These are phyloP conservation scores for Scalopus aquaticus DNA, from an alignment of 2,113 vertebrate genomes.

Conservation along the genomic window DNA sequence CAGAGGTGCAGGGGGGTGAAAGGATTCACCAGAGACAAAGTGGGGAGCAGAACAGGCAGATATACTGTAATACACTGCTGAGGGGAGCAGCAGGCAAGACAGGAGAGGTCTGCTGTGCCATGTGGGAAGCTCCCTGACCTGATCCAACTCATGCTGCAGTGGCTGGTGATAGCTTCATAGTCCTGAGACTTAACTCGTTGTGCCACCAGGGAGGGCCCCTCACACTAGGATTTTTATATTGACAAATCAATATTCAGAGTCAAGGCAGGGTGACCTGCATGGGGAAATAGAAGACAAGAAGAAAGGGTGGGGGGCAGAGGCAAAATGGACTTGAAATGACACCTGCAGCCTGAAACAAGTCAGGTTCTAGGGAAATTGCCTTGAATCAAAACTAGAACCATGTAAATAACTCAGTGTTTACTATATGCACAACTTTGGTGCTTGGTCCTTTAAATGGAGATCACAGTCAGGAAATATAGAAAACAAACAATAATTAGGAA, in stretches of 20 bases:
- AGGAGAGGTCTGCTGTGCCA: no score
- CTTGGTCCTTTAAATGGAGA: background rate
- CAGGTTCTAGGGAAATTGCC: background rate
- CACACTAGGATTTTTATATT: background rate
- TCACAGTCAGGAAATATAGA: background rate
- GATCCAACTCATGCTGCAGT: no score
- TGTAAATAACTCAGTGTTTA: background rate
- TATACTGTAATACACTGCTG: no score
- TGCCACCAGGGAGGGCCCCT: no score
- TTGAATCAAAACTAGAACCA: background rate
- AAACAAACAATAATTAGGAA: conserved; percentile 26
- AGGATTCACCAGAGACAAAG: no score
- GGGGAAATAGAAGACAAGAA: background rate
- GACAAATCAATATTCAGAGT: background rate
- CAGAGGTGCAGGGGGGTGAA: no score
- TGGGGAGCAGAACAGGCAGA: no score
- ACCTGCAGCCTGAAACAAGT: background rate
- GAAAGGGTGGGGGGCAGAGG: background rate
- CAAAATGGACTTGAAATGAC: background rate
- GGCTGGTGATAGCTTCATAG: no score
- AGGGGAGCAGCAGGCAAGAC: no score
- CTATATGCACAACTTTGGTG: background rate
- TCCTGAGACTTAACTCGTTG: no score
- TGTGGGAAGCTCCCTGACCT: no score
- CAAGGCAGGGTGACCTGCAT: background rate